Evolutionary conservation across 2,113 vertebrate genomes (phyloP), one percentile per base, ranked within the genome.

Genomic region (Perccottus glenii): DNA sequence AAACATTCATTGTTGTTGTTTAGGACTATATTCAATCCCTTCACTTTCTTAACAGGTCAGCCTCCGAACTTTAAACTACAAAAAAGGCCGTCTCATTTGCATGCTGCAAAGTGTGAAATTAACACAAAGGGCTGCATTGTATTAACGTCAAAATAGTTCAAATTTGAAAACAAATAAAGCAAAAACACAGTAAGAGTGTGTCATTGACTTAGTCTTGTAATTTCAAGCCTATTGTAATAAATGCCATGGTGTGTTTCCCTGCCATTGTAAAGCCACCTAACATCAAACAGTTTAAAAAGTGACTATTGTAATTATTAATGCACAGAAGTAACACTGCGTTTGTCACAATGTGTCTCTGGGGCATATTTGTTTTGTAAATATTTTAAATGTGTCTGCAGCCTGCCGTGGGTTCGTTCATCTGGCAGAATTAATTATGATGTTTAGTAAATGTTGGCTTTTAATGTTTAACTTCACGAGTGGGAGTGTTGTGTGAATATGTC

Each of bases 171-270:
- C 78, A 86, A 87, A 89, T 87, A 85, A 88, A 81, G 74, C 64
- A 67, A 80, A 83, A 53, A 70, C 75, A 83, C 57, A 56, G 64
- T 52, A 43, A 45, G 75, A 67, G 81, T 84, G 87, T 82, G 83
- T 88, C 86, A 83, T 70, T 70, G 81, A 85, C 84, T 80, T 66
- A 77, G 76, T 81, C 65, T 75, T 70, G 76, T 83, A 83, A 90
- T 90, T 90, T 89, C 87, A 90, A 81, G 87, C 76, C 60, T 85
- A 77, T 90, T 89, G 78, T 83, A 59, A 64, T 78, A 82, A 88
- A 81, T 72, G 81, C 81, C 78, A 85, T 73, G 84, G 71, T 85
- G 66, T 85, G 63, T 64, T 86, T 71, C 14, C 49, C n/a, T 64
- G 56, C 61, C 56, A 82, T 74, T 85, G 82, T 81, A 50, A 66